phyloP scores from a whole-genome alignment of 2,888 invertebrate species.

The Callinectes sapidus region DNA sequence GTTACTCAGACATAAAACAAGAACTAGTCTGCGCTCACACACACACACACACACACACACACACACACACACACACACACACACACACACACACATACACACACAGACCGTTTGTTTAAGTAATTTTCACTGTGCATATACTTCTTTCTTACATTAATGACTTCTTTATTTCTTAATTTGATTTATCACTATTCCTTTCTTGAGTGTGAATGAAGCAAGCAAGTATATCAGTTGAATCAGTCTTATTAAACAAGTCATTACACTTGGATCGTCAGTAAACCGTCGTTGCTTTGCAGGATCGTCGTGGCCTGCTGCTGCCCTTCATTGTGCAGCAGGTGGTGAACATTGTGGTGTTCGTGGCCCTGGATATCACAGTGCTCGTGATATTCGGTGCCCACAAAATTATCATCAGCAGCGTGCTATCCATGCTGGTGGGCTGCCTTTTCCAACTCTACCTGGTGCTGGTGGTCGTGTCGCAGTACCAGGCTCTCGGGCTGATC shows the following conservation, averaged over 20 bases:
- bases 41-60: conserved; percentile 39
- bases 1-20: no score
- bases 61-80: conserved; percentile 33
- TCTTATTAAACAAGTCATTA: no score
- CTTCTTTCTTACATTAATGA: neutral
- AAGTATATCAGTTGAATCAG: neutral
- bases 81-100: conserved; percentile 41
- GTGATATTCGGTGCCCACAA: conserved; percentile 47
- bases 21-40: neutral
- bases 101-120: neutral
- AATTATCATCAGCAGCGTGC: neutral
- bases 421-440: conserved; percentile 4
- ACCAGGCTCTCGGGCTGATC: conserved; percentile 71
- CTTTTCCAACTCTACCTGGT: conserved; percentile 62
- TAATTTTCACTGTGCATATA: neutral
- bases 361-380: conserved; percentile 41
- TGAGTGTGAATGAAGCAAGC: neutral
- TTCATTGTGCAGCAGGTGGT: conserved; percentile 57
- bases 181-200: neutral
- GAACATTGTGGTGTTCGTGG: conserved; percentile 27
- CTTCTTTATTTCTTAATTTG: neutral
- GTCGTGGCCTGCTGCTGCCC: conserved; percentile 67
- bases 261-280: no score
- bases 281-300: conserved; percentile 55
- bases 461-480: conserved; percentile 71